Conservation (phyloP, 2,888 invertebrate species). For the Agrochola macilenta region DNA sequence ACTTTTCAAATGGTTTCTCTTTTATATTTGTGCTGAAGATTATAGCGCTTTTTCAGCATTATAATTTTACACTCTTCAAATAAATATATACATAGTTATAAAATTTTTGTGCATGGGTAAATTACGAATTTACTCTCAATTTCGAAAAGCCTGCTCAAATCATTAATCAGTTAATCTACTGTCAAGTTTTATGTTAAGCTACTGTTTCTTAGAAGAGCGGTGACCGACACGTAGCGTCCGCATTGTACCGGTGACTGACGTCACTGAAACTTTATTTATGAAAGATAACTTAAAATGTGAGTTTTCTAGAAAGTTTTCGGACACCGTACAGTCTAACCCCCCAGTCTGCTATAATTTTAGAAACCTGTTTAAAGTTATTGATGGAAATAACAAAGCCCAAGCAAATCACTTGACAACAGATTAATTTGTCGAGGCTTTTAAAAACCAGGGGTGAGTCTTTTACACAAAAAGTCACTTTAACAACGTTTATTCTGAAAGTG, state of each 20-base stretch:
- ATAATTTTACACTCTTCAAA: not conserved
- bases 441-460: not conserved
- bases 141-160: slow-evolving; percentile 4
- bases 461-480: not conserved
- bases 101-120: slow-evolving; percentile 32
- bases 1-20: slow-evolving; percentile 43
- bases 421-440: slow-evolving; percentile 16
- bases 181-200: not conserved
- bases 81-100: not conserved
- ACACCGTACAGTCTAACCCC: not conserved
- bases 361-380: not conserved
- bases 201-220: not conserved
- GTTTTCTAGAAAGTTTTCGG: not conserved
- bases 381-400: not conserved
- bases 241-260: not conserved
- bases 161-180: not conserved
- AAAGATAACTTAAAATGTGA: not conserved
- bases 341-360: not conserved
- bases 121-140: slow-evolving; percentile 11
- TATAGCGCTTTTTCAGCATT: not conserved
- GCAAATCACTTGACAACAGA: not conserved
- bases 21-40: slow-evolving; percentile 40
- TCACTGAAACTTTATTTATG: not conserved
- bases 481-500: too few species aligned
- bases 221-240: too few species aligned